Percentiles rank a stretch among this genome's conserved stretches.
These are phyloP conservation scores for Allygus modestus DNA, from an alignment of 2,888 invertebrate species.

Conservation along the genomic window DNA sequence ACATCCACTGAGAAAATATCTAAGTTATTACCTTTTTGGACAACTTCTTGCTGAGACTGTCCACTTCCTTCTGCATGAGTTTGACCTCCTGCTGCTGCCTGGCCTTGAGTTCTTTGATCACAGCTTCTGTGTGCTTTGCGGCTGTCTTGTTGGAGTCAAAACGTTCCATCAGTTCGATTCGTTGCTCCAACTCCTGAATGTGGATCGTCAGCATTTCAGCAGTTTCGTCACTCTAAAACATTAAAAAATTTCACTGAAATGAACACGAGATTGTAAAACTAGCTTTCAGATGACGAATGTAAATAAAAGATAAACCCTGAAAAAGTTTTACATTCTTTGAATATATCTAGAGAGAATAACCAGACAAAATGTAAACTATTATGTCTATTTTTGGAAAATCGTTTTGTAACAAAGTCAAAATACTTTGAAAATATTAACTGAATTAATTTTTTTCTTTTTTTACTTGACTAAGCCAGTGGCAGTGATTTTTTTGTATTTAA, in stretches of 20 bases:
- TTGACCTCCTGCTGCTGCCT: slow-evolving; percentile 67
- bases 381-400: too few relatives aligned
- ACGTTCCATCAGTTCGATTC: slow-evolving; percentile 66
- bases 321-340: not conserved
- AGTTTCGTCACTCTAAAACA: slow-evolving; percentile 66
- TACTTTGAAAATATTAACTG: too few relatives aligned
- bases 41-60: slow-evolving; percentile 63
- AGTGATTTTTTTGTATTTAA: too few relatives aligned
- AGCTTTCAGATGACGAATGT: not conserved
- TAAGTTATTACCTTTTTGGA: slow-evolving; percentile 67
- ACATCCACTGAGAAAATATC: too few relatives aligned
- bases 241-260: not conserved
- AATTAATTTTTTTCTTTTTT: too few relatives aligned
- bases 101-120: slow-evolving; percentile 66
- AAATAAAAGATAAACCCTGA: not conserved
- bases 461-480: too few relatives aligned
- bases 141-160: slow-evolving; percentile 64
- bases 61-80: slow-evolving; percentile 65
- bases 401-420: too few relatives aligned
- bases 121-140: slow-evolving; percentile 67
- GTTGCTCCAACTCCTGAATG: slow-evolving; percentile 66
- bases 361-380: too few relatives aligned
- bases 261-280: not conserved
- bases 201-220: slow-evolving; percentile 65
- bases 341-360: too few relatives aligned